These are phyloP conservation scores for Platygyra sinensis DNA, from an alignment of 64 coral and sea anemone species.

Conservation along the genomic window DNA sequence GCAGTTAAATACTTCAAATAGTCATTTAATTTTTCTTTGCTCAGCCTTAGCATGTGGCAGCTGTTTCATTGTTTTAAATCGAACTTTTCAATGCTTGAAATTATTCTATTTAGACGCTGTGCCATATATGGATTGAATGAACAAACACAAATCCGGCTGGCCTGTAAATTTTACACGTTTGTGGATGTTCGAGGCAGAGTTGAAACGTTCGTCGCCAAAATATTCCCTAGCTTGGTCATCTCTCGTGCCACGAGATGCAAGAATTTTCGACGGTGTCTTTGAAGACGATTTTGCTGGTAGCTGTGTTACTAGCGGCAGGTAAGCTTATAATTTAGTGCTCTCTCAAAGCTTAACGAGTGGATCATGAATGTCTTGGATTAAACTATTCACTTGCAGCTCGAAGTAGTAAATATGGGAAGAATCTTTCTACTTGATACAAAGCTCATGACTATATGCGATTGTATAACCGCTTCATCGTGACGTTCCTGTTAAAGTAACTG, in stretches of 20 bases:
- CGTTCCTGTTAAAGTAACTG: too few relatives aligned
- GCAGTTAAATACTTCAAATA: slow-evolving; percentile 12
- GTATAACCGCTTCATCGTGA: too few relatives aligned
- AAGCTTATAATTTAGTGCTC: not conserved
- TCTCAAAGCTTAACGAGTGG: too few relatives aligned
- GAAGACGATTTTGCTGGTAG: not conserved
- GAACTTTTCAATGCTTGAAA: not conserved
- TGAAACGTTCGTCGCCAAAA: not conserved
- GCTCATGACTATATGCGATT: too few relatives aligned
- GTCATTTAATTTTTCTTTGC: slow-evolving; percentile 20
- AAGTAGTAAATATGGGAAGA: too few relatives aligned
- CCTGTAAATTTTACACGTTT: slow-evolving; percentile 32
- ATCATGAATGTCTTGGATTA: too few relatives aligned
- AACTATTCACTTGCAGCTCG: too few relatives aligned
- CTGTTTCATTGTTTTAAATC: slow-evolving; percentile 11
- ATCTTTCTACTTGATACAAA: too few relatives aligned
- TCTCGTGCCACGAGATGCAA: not conserved
- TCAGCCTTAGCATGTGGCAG: not conserved
- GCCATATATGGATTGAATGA: slow-evolving; percentile 20
- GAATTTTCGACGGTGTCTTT: slow-evolving; percentile 19
- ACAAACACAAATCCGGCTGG: not conserved
- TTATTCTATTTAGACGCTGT: not conserved
- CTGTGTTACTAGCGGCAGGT: slow-evolving; percentile 1
- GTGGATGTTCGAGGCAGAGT: not conserved
- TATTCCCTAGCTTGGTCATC: not conserved